Conservation (phyloP, 37 sponge, comb jelly and placozoan genomes). For the Agelas oroides region DNA sequence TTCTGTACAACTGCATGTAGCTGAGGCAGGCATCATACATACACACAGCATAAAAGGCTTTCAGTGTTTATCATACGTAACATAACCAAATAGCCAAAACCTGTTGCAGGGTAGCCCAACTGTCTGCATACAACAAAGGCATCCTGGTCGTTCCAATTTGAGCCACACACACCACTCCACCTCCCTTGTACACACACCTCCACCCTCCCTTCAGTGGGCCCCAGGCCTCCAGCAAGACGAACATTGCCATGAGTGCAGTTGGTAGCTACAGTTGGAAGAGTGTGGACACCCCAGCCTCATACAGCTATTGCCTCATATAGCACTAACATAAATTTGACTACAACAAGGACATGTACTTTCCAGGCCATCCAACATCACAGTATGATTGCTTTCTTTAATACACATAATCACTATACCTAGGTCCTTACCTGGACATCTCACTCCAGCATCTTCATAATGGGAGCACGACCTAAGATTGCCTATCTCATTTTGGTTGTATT, state of each 20-base stretch:
- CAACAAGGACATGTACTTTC: too few species aligned
- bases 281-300: too few species aligned
- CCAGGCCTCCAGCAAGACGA: background rate
- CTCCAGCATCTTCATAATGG: constrained; percentile 39
- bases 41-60: too few species aligned
- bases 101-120: constrained; percentile 21
- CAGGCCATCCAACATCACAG: background rate
- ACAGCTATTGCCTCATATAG: too few species aligned
- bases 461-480: background rate
- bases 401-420: background rate
- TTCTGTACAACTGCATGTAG: too few species aligned
- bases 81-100: too few species aligned
- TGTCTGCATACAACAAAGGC: constrained; percentile 46
- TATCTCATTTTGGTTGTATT: background rate
- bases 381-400: background rate
- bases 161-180: constrained; percentile 16
- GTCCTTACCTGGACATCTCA: constrained; percentile 8
- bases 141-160: constrained; percentile 4
- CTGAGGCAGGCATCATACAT: too few species aligned
- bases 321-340: too few species aligned
- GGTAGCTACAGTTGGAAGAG: too few species aligned
- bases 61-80: too few species aligned
- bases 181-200: constrained; percentile 16
- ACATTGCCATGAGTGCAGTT: background rate
- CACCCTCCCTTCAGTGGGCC: constrained; percentile 2